Evolutionary conservation across 1,140 invertebrate genomes (phyloP), one percentile per base, ranked within the genome.

Genomic region (Bombus pyrosoma): DNA sequence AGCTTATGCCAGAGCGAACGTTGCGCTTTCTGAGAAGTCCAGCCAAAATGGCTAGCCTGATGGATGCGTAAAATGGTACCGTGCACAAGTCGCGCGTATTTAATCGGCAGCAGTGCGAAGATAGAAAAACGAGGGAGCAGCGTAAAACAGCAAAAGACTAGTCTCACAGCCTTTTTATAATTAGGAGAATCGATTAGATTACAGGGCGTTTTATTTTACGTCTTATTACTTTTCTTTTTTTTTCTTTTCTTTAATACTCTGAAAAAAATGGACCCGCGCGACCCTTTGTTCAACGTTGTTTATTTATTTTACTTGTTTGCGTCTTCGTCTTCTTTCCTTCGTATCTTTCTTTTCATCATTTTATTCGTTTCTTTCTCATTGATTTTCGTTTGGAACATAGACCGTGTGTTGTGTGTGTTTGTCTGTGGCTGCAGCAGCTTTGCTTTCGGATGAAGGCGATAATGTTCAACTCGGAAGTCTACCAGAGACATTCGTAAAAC

Each of bases 381-480:
- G 71, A 15, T 47, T 66, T 53, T 74, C n/a, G 2, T 77, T 82
- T 62, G 86, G 86, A 91, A 91, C 83, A 80, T 90, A 80, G 89
- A 91, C 86, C 86, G 86, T 90, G 64, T 77, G 47, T 71, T 64
- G 64, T 47, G 32, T 68, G 28, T 28, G 22, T 28, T 43, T 79
- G 41, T 68, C 25, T 34, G 13, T 64, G 57, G 75, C 86, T 81
- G 81, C 62, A 71, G 81, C 85, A 77, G 32, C n/a, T 76, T 34
- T 37, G 13, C 57, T 22, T 22, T 34, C 64, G 32, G 18, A 34
- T 32, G 6, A 22, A 68, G 13, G 10, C 64, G 41, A 68, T 90
- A 90, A 90, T 78, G 62, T 88, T 76, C 83, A 90, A 90, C 71
- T 90, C 89, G 88, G 88, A 90, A 90, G 62, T 89, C 90, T 87